Evolutionary conservation across 2,113 vertebrate species (phyloP), one percentile per base, ranked within the genome.

Genomic region (Mustela nigripes): DNA sequence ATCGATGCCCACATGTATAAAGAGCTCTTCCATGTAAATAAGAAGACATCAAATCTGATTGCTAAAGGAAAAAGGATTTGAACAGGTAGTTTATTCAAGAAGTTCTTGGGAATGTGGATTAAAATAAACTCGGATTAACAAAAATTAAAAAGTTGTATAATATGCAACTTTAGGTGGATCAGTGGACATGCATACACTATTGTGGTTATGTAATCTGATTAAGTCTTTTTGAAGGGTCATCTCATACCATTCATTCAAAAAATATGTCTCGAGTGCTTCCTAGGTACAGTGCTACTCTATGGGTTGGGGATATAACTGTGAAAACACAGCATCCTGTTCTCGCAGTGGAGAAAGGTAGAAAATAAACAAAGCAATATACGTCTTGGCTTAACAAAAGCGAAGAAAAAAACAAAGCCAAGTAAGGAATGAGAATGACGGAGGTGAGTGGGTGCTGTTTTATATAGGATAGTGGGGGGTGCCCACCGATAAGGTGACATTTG

Each of bases 371-470:
- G 4, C 85, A 36, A 88, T 94, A 76, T 22, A 42, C 15, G 0
- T 58, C 58, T 60, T 31, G 16, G n/a, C 12, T 58, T 80, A 36
- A 71, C 82, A 73, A 74, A 95, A 86, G 5, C 50, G 76, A 67
- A 82, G 28, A 93, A 90, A 28, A 67, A 97, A 89, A 89, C 42
- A 39, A 89, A 93, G 22, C 11, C 88, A 83, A 39, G 31, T 33
- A 91, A 88, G 45, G 12, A 19, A 84, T 3, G 4, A 69, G 28
- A 73, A 79, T 21, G 33, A 26, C 53, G 36, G 4, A 24, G 22
- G 8, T 62, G 1, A 11, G 1, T 48, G 36, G 50, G n/a, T 65
- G 7, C 7, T 42, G 4, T 92, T 96, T 67, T 91, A 39, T 48
- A 24, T 5, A 69, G 7, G 21, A 33, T 0, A 11, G 15, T 33